phyloP scores from a whole-genome alignment of 2,113 vertebrate species.

The Stigmatopora argus region DNA sequence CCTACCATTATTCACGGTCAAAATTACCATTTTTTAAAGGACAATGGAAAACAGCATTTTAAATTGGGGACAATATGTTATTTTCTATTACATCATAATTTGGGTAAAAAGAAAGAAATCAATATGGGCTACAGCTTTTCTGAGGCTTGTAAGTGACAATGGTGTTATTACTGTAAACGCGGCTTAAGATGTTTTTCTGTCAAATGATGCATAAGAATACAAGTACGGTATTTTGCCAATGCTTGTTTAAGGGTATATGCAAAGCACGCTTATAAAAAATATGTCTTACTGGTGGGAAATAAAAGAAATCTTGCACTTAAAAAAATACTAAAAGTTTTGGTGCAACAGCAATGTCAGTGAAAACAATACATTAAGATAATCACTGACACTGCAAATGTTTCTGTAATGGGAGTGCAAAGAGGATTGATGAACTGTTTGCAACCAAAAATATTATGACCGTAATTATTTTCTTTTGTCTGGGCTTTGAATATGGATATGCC shows the following conservation, averaged over 20 bases:
- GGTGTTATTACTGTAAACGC: not conserved
- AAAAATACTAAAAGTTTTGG: slow-evolving; percentile 28
- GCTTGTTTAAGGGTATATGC: not conserved
- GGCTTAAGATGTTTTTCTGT: not conserved
- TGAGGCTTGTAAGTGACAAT: not conserved
- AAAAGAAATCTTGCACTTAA: slow-evolving; percentile 5
- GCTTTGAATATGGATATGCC: slow-evolving; percentile 17
- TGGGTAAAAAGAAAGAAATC: not conserved
- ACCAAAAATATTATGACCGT: slow-evolving; percentile 11
- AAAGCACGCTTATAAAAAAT: slow-evolving; percentile 6
- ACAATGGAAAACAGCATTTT: not conserved
- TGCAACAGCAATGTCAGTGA: slow-evolving; percentile 6
- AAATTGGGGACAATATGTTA: not conserved
- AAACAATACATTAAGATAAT: not conserved
- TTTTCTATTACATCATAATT: not conserved
- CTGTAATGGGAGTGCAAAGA: not conserved
- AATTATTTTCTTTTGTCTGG: slow-evolving; percentile 22
- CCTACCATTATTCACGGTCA: not conserved
- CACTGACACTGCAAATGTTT: not conserved
- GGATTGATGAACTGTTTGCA: not conserved
- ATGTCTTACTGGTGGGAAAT: slow-evolving; percentile 19
- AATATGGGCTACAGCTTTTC: not conserved
- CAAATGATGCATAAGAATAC: not conserved
- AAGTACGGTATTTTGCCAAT: slow-evolving; percentile 1
- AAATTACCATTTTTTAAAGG: not conserved